A percentile compares a stretch with the other conserved stretches of the same genome.
phyloP scores from a whole-genome alignment of 2,888 invertebrate genomes.

The Cryptus viduatorius region DNA sequence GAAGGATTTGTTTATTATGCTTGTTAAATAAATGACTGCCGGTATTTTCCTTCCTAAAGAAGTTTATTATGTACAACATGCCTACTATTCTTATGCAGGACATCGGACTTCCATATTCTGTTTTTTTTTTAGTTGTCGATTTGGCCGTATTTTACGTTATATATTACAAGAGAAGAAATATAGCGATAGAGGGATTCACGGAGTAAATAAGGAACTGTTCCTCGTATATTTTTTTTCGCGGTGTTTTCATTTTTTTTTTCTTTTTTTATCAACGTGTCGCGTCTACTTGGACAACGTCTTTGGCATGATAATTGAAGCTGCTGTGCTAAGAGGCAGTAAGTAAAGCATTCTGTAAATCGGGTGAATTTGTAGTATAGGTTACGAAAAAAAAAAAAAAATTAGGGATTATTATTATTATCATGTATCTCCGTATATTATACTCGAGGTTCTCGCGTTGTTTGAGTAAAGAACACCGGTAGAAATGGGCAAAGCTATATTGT shows the following conservation, averaged over 20 bases:
- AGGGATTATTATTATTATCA: neutral
- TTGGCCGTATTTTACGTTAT: slow-evolving; percentile 58
- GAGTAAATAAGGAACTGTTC: slow-evolving; percentile 59
- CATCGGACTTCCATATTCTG: slow-evolving; percentile 54
- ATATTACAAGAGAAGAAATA: slow-evolving; percentile 60
- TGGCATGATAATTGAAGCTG: slow-evolving; percentile 55
- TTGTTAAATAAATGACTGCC: slow-evolving; percentile 49
- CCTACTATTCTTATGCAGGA: slow-evolving; percentile 67
- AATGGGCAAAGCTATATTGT: slow-evolving; percentile 37
- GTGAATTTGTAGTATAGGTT: slow-evolving; percentile 35
- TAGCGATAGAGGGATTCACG: slow-evolving; percentile 49
- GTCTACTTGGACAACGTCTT: slow-evolving; percentile 61
- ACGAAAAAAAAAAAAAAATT: neutral
- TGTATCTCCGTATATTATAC: neutral
- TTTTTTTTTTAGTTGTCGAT: slow-evolving; percentile 42
- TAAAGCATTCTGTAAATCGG: slow-evolving; percentile 48
- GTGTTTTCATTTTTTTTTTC: slow-evolving; percentile 1
- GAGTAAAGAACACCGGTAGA: slow-evolving; percentile 25
- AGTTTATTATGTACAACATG: slow-evolving; percentile 71
- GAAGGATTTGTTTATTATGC: neutral
- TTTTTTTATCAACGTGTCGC: slow-evolving; percentile 43
- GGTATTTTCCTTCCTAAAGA: slow-evolving; percentile 61
- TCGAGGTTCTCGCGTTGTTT: neutral
- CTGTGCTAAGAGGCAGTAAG: slow-evolving; percentile 61
- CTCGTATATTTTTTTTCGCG: slow-evolving; percentile 19